phyloP scores from a whole-genome alignment of 1,140 invertebrate genomes.

The Physella acuta region DNA sequence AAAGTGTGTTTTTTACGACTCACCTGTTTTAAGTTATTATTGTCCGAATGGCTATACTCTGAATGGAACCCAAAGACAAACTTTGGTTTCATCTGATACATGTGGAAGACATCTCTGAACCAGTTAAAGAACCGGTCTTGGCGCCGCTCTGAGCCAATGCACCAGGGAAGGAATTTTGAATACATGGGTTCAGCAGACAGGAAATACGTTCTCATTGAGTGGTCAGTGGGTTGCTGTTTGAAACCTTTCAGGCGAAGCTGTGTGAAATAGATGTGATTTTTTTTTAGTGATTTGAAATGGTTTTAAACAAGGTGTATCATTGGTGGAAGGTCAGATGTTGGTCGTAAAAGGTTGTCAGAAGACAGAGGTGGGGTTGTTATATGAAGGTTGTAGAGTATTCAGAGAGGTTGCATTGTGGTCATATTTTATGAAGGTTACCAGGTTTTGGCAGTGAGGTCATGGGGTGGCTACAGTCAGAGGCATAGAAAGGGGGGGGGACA shows the following conservation, averaged over 20 bases:
- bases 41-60: conserved; percentile 82
- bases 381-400: no score
- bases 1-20: no score
- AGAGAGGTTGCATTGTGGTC: no score
- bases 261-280: background rate
- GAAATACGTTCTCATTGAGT: conserved; percentile 85
- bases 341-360: no score
- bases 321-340: no score
- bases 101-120: conserved; percentile 66
- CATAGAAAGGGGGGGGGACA: no score
- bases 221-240: conserved; percentile 79
- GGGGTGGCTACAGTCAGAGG: no score
- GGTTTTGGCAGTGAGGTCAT: no score
- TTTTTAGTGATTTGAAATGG: no score
- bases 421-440: no score
- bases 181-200: conserved; percentile 68
- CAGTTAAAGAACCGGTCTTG: conserved; percentile 75
- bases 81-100: conserved; percentile 71
- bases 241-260: conserved; percentile 86
- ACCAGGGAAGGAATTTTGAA: conserved; percentile 60
- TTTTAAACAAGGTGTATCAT: no score
- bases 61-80: conserved; percentile 82
- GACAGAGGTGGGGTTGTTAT: no score
- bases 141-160: conserved; percentile 76
- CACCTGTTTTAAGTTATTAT: conserved; percentile 64